Conservation (phyloP, 2,113 vertebrate species). For the Misgurnus mizolepis region DNA sequence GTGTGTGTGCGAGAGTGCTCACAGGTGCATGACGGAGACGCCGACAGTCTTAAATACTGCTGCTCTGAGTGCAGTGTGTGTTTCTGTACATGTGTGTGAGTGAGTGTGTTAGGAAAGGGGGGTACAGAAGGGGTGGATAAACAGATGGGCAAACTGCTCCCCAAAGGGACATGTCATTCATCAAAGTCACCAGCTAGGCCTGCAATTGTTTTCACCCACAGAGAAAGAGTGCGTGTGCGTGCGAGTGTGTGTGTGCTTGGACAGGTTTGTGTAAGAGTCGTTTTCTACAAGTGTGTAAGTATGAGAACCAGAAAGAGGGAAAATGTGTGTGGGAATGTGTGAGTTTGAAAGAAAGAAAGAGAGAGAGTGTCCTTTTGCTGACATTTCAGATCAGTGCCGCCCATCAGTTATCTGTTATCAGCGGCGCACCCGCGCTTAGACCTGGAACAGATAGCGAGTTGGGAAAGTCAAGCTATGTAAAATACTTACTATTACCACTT, state of each 20-base stretch:
- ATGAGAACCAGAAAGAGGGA: not conserved
- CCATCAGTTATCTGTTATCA: slow-evolving; percentile 50
- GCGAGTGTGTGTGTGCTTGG: not conserved
- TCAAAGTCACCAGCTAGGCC: slow-evolving; percentile 79
- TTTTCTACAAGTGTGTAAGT: slow-evolving; percentile 44
- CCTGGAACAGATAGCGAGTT: not conserved
- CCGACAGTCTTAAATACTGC: slow-evolving; percentile 53
- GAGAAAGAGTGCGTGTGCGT: slow-evolving; percentile 35
- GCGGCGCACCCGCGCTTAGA: slow-evolving; percentile 24
- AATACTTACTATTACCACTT: slow-evolving; percentile 1
- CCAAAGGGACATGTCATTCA: slow-evolving; percentile 82
- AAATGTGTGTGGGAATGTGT: slow-evolving; percentile 14
- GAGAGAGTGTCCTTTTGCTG: slow-evolving; percentile 39
- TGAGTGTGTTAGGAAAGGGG: slow-evolving; percentile 27
- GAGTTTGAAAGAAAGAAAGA: not conserved
- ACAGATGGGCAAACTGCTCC: slow-evolving; percentile 79
- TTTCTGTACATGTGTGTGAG: slow-evolving; percentile 49
- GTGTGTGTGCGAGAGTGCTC: slow-evolving; percentile 17
- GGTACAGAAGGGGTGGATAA: slow-evolving; percentile 60
- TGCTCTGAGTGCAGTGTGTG: slow-evolving; percentile 44
- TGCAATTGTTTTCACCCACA: slow-evolving; percentile 69
- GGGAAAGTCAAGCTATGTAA: slow-evolving; percentile 40
- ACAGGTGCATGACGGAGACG: slow-evolving; percentile 39
- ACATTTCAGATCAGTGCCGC: slow-evolving; percentile 46
- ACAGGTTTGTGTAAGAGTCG: slow-evolving; percentile 34